Evolutionary conservation across 2,113 vertebrate species (phyloP), one percentile per base, ranked within the genome.

Genomic region (Neolamprologus modestus): DNA sequence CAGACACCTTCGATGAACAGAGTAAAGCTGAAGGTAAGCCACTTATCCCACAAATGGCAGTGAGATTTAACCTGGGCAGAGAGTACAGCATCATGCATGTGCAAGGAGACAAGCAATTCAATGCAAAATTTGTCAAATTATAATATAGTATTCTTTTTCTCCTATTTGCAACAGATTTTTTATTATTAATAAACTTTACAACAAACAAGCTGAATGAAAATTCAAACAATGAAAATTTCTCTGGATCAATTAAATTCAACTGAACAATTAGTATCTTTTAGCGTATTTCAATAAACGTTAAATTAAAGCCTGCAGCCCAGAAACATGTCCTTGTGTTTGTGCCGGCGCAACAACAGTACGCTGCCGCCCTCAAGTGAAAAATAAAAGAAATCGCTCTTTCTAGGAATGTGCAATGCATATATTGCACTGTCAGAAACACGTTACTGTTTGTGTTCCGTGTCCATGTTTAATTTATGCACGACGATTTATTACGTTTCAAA

Each of bases 351-450:
- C 1, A 88, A 28, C 81, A 40, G 11, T 87, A 28, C 86, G 84
- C 31, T 87, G 63, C 57, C 90, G 88, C 90, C 94, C 89, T 93
- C 93, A 88, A 84, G 91, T 92, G 95, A 90, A 78, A 4, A 35
- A 4, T 53, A 2, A 21, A 31, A 2, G 10, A 28, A 82, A 89
- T 85, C 42, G 14, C 79, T 26, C 4, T 17, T 4, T 33, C 17
- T 9, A 33, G 0, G 26, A 78, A 0, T 52, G 73, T 78, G 73
- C 73, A 50, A 31, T 50, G 4, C 7, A 1, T 5, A 78, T 78
- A 19, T 1, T 52, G 73, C 26, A 31, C 16, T n/a, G 45, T 0
- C 42, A 47, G 73, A 78, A 78, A 78, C 42, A 78, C 45, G 9
- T 19, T n/a, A 47, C 4, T 50, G 10, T 78, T 52, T 78, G 26